Evolutionary conservation across 2,888 invertebrate species (phyloP), one percentile per base, ranked within the genome.

Genomic region (Siphlonurus alternatus): DNA sequence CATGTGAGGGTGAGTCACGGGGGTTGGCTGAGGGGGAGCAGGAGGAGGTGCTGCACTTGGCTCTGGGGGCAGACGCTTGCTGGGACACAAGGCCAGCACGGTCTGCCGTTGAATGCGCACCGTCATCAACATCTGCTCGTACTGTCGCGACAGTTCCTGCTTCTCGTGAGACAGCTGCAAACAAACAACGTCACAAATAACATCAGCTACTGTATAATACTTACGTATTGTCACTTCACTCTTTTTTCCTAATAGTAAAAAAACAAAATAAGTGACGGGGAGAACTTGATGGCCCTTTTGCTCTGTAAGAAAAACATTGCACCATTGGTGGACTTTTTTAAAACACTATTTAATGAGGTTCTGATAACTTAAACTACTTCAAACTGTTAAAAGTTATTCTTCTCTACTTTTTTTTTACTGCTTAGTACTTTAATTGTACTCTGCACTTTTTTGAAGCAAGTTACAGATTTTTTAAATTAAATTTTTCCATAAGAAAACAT

Each of bases 21-120:
- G 38, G 15, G 38, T 15, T 10, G 38, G 38, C 38, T 10, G 38
- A 5, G 38, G 38, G 15, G 38, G 38, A 10, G 38, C 38, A 5
- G 15, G 7, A 10, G 38, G 38, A 10, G 38, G 38, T 10, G 38
- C 38, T 10, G 15, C 5, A 5, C 5, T 15, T 38, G 56, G 56
- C n/a, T 56, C 56, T 59, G 82, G 75, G 0, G 84, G 84, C 25
- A 82, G 69, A 1, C 75, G 76, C 69, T 82, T 81, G 67, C 79
- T 82, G 0, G 86, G 85, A 70, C 82, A 82, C 1, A 85, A 72
- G 1, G 80, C 77, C 61, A 80, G 72, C 64, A 87, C 81, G 2
- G 80, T 80, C 25, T 56, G 56, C 7, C 56, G 56, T 3, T 20
- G 56, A 10, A 5, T 3, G 7, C 56, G 7, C 19, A 56, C 5